A percentile compares a stretch with the other conserved stretches of the same genome.
Evolutionary conservation across 1,140 invertebrate species (phyloP).

Genomic region (Atopsyche davidsoni): DNA sequence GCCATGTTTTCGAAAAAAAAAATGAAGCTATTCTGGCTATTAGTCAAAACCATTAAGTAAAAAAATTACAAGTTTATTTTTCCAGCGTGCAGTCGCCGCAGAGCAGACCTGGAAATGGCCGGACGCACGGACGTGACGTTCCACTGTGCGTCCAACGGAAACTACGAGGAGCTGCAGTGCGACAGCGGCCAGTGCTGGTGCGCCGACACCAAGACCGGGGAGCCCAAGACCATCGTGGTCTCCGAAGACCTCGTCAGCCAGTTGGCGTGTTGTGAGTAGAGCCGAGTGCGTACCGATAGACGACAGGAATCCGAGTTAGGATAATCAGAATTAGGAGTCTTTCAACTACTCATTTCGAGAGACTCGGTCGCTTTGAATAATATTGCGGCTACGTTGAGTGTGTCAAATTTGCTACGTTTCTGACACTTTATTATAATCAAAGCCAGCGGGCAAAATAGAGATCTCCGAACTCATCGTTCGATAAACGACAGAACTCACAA

Average conservation of each 20-base stretch:
- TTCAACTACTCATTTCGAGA: no score
- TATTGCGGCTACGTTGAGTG: no score
- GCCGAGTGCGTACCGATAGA: not conserved
- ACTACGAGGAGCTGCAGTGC: constrained; percentile 57
- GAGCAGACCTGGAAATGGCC: constrained; percentile 42
- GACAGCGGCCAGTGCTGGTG: constrained; percentile 58
- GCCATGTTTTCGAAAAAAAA: no score
- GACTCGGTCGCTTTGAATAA: no score
- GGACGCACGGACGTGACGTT: constrained; percentile 43
- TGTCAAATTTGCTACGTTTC: no score
- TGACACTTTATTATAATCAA: no score
- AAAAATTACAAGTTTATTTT: constrained; percentile 10
- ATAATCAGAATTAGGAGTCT: no score
- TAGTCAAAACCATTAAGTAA: not conserved
- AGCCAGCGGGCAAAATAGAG: no score
- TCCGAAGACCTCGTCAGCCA: constrained; percentile 45
- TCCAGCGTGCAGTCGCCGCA: constrained; percentile 51
- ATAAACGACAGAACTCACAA: not conserved
- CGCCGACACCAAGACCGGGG: constrained; percentile 48
- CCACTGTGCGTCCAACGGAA: constrained; percentile 52
- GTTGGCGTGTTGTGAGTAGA: constrained; percentile 53
- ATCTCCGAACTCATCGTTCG: no score
- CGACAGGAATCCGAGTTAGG: not conserved
- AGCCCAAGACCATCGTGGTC: constrained; percentile 44
- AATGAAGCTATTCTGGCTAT: no score